Evolutionary conservation across 2,797 vertebrate genomes (phyloP).

Genomic region (Bryconaethiops microstoma): DNA sequence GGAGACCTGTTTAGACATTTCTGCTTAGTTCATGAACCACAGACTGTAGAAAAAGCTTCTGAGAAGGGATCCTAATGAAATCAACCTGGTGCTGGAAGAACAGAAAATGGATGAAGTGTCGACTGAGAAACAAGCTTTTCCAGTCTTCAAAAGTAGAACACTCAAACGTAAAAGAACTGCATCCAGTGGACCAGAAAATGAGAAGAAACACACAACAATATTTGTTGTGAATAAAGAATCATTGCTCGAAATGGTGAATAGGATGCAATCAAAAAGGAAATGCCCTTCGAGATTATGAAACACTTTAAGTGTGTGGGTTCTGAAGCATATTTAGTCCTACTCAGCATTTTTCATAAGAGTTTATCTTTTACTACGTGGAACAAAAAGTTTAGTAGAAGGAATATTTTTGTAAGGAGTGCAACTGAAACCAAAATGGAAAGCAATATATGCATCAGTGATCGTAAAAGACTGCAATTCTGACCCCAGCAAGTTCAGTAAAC

Average conservation of each 20-base stretch:
- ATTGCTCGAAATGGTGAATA: background rate
- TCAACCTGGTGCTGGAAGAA: background rate
- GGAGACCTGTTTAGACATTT: background rate
- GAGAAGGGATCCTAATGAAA: background rate
- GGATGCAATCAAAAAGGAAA: background rate
- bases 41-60: background rate
- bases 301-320: background rate
- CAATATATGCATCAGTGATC: background rate
- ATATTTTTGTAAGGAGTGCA: background rate
- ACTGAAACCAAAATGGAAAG: background rate
- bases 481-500: background rate
- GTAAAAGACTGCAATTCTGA: background rate
- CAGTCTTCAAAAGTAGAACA: too few species aligned
- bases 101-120: too few species aligned
- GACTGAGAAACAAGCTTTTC: too few species aligned
- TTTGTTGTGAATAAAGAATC: background rate
- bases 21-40: background rate
- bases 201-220: too few species aligned
- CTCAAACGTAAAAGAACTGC: too few species aligned
- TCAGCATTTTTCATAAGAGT: too few species aligned
- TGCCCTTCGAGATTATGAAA: background rate
- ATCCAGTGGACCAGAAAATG: too few species aligned
- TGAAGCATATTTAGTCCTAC: background rate
- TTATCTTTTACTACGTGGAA: background rate
- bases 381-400: background rate